These are phyloP conservation scores for Pinna nobilis DNA, from an alignment of 1,140 invertebrate species.

Conservation along the genomic window DNA sequence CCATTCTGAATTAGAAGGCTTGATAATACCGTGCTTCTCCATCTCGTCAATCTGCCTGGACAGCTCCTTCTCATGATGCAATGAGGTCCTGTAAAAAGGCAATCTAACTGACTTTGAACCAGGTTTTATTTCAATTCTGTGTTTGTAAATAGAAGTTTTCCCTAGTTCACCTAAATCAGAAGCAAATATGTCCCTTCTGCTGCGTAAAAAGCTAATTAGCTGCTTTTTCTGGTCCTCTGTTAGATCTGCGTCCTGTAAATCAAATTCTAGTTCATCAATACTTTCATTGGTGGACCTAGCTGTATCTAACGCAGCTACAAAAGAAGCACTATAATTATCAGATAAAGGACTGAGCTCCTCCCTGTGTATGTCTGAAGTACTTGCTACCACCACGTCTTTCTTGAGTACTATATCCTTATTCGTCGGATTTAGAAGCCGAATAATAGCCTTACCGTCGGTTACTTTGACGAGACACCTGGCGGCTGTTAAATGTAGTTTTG, in stretches of 20 bases:
- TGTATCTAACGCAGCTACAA: too few species aligned
- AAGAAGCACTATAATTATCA: not conserved
- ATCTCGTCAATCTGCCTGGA: conserved; percentile 38
- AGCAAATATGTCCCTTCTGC: not conserved
- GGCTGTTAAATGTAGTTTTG: too few species aligned
- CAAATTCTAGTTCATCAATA: not conserved
- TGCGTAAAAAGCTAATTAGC: not conserved
- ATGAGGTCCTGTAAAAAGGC: conserved; percentile 25
- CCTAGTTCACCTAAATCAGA: not conserved
- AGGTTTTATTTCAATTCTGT: not conserved
- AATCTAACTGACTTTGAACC: conserved; percentile 9
- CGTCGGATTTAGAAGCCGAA: not conserved
- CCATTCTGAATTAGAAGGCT: conserved; percentile 36
- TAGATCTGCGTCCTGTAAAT: not conserved
- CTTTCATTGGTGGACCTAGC: not conserved
- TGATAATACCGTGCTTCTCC: conserved; percentile 33
- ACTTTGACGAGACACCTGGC: too few species aligned
- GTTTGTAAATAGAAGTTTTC: not conserved
- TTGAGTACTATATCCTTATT: not conserved
- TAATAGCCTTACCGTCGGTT: not conserved
- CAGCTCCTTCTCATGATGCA: conserved; percentile 19
- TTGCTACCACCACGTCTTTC: not conserved
- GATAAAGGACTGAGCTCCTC: not conserved
- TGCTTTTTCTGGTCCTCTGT: not conserved
- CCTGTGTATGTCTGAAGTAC: not conserved